These are phyloP conservation scores for Gorsachius goisagi DNA, from an alignment of 2,113 vertebrate genomes.

Conservation along the genomic window DNA sequence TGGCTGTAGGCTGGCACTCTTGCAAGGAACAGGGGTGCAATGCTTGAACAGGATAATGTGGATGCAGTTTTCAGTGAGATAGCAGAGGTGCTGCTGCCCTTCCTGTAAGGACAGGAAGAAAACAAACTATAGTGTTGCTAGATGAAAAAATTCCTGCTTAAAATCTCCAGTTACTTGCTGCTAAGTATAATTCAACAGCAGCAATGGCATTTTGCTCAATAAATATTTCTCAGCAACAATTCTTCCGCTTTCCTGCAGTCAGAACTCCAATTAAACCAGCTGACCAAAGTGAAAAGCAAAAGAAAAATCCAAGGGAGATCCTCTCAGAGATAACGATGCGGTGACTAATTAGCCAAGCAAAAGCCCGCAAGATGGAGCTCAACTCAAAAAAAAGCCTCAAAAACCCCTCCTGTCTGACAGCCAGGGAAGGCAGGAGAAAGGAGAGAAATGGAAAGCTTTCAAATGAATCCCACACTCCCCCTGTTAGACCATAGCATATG, in stretches of 20 bases:
- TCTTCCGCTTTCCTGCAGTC: neutral
- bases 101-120: neutral
- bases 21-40: neutral
- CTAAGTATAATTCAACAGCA: neutral
- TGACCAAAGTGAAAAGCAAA: neutral
- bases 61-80: neutral
- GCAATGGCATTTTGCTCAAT: neutral
- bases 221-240: neutral
- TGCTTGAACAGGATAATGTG: neutral
- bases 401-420: neutral
- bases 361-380: constrained; percentile 26
- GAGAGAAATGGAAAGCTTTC: neutral
- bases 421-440: neutral
- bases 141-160: neutral
- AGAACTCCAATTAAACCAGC: neutral
- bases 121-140: neutral
- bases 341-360: neutral
- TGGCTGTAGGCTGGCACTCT: neutral
- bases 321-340: neutral
- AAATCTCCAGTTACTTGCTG: neutral
- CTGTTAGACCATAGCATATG: neutral
- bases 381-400: neutral
- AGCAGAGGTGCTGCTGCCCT: neutral
- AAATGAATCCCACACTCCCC: neutral
- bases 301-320: neutral